Evolutionary conservation across 30 jellyfish, hydroid and myxozoan genomes (phyloP).

Genomic region (Catostylus mosaicus): DNA sequence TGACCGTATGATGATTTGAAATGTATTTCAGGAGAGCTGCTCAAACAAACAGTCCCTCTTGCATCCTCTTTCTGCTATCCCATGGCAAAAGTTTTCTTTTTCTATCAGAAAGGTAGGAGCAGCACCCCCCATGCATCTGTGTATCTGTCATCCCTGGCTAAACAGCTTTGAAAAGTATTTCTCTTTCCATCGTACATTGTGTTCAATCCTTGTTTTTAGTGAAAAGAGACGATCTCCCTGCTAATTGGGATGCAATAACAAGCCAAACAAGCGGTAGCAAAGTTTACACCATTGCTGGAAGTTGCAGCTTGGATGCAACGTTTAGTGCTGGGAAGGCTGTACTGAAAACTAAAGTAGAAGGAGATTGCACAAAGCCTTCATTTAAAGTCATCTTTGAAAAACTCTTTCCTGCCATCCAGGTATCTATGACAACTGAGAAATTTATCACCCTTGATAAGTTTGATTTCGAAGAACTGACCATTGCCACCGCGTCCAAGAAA

Average conservation of each 20-base stretch:
- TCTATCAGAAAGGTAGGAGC: too few relatives aligned
- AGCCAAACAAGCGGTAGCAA: slow-evolving; percentile 14
- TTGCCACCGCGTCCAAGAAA: slow-evolving; percentile 16
- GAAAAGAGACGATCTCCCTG: slow-evolving; percentile 36
- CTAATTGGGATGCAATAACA: slow-evolving; percentile 8
- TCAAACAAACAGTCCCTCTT: too few relatives aligned
- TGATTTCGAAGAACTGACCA: slow-evolving; percentile 25
- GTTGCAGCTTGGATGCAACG: slow-evolving; percentile 34
- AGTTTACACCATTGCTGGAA: slow-evolving; percentile 40
- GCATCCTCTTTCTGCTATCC: too few relatives aligned
- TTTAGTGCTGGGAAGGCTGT: slow-evolving; percentile 12
- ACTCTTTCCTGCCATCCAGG: slow-evolving; percentile 45
- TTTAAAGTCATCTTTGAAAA: slow-evolving; percentile 16
- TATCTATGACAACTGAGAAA: slow-evolving; percentile 25
- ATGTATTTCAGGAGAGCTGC: too few relatives aligned
- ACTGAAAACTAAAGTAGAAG: slow-evolving; percentile 17
- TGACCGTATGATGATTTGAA: too few relatives aligned
- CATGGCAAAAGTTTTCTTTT: too few relatives aligned
- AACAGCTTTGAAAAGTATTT: too few relatives aligned
- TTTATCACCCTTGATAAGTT: slow-evolving; percentile 52
- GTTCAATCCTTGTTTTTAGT: background rate
- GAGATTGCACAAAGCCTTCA: slow-evolving; percentile 60
- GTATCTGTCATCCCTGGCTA: too few relatives aligned
- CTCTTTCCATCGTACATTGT: too few relatives aligned
- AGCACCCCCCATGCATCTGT: too few relatives aligned